Percentiles rank a stretch among this genome's conserved stretches.
phyloP scores from a whole-genome alignment of 2,113 vertebrate species.

The Silurus meridionalis region DNA sequence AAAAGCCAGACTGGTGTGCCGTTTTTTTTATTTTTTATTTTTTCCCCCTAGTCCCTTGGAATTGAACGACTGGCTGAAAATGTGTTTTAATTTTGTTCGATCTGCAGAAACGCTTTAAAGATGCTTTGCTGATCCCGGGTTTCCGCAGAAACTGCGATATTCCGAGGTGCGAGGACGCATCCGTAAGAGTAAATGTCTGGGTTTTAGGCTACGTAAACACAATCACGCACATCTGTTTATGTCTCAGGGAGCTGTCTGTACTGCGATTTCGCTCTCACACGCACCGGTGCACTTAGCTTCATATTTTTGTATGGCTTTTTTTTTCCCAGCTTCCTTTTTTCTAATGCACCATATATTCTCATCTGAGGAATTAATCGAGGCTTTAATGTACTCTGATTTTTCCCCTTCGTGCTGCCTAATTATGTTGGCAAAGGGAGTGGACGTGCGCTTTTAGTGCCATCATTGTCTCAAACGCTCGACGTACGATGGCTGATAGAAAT shows the following conservation, averaged over 20 bases:
- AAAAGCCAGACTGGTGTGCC: neutral
- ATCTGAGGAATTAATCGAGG: slow-evolving; percentile 72
- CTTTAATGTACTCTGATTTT: slow-evolving; percentile 75
- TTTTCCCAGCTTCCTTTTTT: slow-evolving; percentile 57
- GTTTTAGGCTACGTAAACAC: slow-evolving; percentile 63
- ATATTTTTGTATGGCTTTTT: slow-evolving; percentile 49
- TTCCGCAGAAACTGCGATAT: slow-evolving; percentile 2
- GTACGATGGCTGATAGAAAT: slow-evolving; percentile 23
- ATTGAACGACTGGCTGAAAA: slow-evolving; percentile 8
- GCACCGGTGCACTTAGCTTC: slow-evolving; percentile 63
- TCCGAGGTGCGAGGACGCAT: neutral
- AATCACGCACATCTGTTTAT: slow-evolving; percentile 53
- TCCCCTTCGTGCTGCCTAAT: slow-evolving; percentile 69
- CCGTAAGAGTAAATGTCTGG: slow-evolving; percentile 51
- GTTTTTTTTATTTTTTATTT: neutral
- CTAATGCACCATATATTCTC: slow-evolving; percentile 74
- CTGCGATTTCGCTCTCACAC: slow-evolving; percentile 53
- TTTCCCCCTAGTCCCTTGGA: too few species aligned
- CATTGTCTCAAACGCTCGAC: slow-evolving; percentile 49
- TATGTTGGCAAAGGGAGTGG: slow-evolving; percentile 66
- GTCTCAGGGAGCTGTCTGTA: slow-evolving; percentile 3
- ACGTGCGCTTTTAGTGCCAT: slow-evolving; percentile 47
- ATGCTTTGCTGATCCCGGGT: neutral
- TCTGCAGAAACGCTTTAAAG: slow-evolving; percentile 1
- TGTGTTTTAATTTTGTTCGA: neutral